Percentiles rank a stretch among this genome's conserved stretches.
These are phyloP conservation scores for Enteromius mattozi DNA, from an alignment of 2,797 vertebrate genomes.

Conservation along the genomic window DNA sequence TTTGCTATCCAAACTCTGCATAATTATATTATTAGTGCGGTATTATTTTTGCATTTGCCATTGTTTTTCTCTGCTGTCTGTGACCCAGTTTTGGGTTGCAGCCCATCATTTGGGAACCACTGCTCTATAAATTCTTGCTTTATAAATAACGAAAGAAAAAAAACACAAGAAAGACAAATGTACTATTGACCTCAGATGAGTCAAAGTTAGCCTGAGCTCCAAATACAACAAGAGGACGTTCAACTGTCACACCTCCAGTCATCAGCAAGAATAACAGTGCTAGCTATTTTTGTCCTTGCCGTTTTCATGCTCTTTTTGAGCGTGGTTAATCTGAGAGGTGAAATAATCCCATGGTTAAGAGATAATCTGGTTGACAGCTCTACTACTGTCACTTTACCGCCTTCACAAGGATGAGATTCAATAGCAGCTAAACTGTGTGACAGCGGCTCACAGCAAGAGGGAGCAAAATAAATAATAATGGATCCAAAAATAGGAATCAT, in stretches of 20 bases:
- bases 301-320: constrained; percentile 57
- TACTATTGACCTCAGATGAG: constrained; percentile 16
- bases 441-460: not conserved
- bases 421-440: constrained; percentile 15
- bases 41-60: constrained; percentile 17
- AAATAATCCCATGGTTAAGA: constrained; percentile 70
- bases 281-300: constrained; percentile 62
- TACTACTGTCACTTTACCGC: constrained; percentile 51
- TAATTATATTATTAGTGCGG: constrained; percentile 11
- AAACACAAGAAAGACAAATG: not conserved
- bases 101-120: not conserved
- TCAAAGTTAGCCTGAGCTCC: constrained; percentile 38
- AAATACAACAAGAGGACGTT: constrained; percentile 29
- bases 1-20: not conserved
- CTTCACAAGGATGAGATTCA: constrained; percentile 26
- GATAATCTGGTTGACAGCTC: constrained; percentile 75
- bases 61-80: not conserved
- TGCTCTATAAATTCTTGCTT: constrained; percentile 4
- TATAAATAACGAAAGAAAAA: not conserved
- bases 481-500: not conserved
- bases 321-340: constrained; percentile 70
- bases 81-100: constrained; percentile 15
- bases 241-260: constrained; percentile 33
- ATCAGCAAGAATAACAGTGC: constrained; percentile 43
- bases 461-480: constrained; percentile 1